A percentile compares a stretch with the other conserved stretches of the same genome.
Evolutionary conservation across 2,888 invertebrate species (phyloP).

Genomic region (Andrena praecox): DNA sequence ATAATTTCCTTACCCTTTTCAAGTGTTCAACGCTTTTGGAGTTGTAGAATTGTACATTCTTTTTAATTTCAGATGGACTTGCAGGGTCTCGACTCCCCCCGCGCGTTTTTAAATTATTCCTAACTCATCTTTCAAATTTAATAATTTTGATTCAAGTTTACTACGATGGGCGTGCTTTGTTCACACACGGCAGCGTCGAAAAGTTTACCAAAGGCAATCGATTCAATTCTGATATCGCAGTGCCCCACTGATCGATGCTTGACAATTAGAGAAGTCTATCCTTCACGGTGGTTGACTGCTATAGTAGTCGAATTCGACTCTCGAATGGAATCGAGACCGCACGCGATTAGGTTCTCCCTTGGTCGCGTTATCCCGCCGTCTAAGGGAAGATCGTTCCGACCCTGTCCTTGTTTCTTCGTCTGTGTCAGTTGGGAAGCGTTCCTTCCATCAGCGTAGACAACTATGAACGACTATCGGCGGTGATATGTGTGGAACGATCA

Average conservation of each 20-base stretch:
- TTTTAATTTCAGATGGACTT: no score
- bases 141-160: neutral
- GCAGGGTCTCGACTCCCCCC: no score
- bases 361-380: conserved; percentile 38
- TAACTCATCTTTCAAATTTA: neutral
- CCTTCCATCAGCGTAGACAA: conserved; percentile 35
- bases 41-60: no score
- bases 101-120: neutral
- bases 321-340: conserved; percentile 65
- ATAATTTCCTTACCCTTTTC: no score
- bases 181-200: neutral
- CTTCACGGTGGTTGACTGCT: conserved; percentile 68
- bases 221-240: conserved; percentile 33
- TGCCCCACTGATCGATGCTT: conserved; percentile 66
- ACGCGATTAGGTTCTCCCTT: conserved; percentile 65
- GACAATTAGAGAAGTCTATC: conserved; percentile 69
- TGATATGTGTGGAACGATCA: conserved; percentile 59
- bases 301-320: conserved; percentile 43
- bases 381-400: conserved; percentile 31
- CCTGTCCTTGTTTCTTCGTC: conserved; percentile 40
- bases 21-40: no score
- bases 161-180: neutral
- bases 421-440: conserved; percentile 38
- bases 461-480: conserved; percentile 20
- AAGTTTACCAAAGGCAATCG: neutral